Percentiles rank a stretch among this genome's conserved stretches.
phyloP scores from a whole-genome alignment of 2,113 vertebrate genomes.

The Xiphorhynchus elegans region DNA sequence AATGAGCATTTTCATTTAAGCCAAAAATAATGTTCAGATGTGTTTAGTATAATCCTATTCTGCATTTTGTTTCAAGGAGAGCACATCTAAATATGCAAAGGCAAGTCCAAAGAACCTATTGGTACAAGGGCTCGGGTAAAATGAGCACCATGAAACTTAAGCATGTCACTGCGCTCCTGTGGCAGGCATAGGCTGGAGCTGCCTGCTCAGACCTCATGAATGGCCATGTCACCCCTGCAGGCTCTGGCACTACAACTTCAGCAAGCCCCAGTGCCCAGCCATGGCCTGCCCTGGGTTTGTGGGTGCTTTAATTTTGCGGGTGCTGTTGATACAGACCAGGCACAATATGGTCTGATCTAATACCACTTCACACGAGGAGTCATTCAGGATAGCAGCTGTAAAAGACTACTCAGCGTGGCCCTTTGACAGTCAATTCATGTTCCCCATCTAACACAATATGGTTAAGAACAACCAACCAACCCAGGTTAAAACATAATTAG shows the following conservation, averaged over 20 bases:
- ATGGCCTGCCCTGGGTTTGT: neutral
- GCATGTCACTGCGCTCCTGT: neutral
- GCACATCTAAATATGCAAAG: neutral
- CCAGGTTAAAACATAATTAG: neutral
- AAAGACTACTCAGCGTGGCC: neutral
- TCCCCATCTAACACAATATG: neutral
- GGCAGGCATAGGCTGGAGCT: neutral
- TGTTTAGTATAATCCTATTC: neutral
- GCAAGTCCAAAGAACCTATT: neutral
- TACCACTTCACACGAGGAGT: neutral
- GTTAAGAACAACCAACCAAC: neutral
- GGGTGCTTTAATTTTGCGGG: neutral
- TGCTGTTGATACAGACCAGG: neutral
- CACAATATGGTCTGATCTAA: neutral
- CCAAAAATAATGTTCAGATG: neutral
- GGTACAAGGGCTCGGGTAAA: neutral
- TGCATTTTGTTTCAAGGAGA: neutral
- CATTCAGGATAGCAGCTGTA: neutral
- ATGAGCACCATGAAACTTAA: neutral
- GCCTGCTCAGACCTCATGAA: neutral
- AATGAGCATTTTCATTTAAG: neutral
- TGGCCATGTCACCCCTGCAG: rapidly evolving
- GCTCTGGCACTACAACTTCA: neutral
- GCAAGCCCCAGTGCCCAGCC: neutral
- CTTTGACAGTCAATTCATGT: neutral